Conservation (phyloP, 2,113 vertebrate species). For the Gnathonemus echidnorhynchus region DNA sequence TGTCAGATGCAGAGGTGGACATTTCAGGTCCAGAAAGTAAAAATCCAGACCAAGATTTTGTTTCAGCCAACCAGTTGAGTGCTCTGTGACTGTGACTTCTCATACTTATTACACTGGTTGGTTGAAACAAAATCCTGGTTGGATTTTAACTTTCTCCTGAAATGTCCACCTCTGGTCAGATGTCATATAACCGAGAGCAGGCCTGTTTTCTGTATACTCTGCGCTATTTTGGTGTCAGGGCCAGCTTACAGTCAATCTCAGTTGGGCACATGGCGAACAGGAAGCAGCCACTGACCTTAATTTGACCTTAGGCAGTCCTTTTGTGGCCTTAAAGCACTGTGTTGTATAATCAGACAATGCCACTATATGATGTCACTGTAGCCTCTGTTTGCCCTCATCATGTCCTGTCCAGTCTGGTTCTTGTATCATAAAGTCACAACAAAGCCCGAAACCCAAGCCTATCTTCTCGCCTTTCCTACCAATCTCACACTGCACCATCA, state of each 20-base stretch:
- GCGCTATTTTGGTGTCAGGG: background rate
- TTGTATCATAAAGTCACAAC: slow-evolving; percentile 44
- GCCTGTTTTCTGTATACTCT: background rate
- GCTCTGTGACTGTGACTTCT: too few relatives aligned
- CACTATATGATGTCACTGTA: slow-evolving; percentile 34
- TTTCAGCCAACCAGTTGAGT: too few relatives aligned
- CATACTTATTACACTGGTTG: too few relatives aligned
- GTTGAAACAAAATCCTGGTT: too few relatives aligned
- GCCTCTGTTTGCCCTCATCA: slow-evolving; percentile 39
- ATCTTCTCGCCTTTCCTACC: background rate
- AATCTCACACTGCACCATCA: background rate
- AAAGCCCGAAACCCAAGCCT: slow-evolving; percentile 36
- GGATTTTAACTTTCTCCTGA: too few relatives aligned
- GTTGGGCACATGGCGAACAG: background rate
- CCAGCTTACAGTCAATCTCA: background rate
- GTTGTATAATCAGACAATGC: slow-evolving; percentile 49
- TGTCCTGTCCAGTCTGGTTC: background rate
- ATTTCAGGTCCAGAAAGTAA: too few relatives aligned
- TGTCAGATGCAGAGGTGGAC: background rate
- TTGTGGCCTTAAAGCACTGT: slow-evolving; percentile 38
- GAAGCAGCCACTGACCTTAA: slow-evolving; percentile 10
- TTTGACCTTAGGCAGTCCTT: slow-evolving; percentile 31
- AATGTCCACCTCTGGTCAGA: too few relatives aligned
- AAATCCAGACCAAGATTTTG: too few relatives aligned
- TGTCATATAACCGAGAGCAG: background rate